phyloP scores from a whole-genome alignment of 2,888 invertebrate species.

The Thereva nobilitata region DNA sequence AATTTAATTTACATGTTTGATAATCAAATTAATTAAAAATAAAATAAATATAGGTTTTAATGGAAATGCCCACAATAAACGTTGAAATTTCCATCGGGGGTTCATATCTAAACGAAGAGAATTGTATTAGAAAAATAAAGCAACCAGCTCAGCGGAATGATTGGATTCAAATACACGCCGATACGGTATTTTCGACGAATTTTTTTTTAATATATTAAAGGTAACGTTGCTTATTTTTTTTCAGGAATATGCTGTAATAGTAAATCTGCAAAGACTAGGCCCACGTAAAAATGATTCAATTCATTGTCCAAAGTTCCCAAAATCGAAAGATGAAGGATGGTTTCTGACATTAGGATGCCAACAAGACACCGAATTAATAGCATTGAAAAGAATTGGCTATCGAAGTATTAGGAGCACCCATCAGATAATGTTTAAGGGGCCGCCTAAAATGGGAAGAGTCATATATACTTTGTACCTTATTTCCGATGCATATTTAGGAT shows the following conservation, averaged over 20 bases:
- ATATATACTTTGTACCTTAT: constrained; percentile 81
- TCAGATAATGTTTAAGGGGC: constrained; percentile 67
- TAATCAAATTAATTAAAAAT: constrained; percentile 37
- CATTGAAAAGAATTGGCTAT: constrained; percentile 75
- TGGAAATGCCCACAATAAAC: constrained; percentile 68
- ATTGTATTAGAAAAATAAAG: constrained; percentile 48
- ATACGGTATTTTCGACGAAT: constrained; percentile 60
- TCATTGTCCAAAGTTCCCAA: constrained; percentile 84
- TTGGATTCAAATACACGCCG: constrained; percentile 69
- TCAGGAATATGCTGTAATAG: constrained; percentile 71
- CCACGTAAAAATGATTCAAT: constrained; percentile 67
- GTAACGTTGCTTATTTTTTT: not conserved
- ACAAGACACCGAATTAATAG: constrained; percentile 72
- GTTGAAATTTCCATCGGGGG: constrained; percentile 65
- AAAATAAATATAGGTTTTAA: constrained; percentile 60
- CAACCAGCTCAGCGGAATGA: constrained; percentile 56
- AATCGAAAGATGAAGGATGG: constrained; percentile 96
- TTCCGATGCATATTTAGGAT: constrained; percentile 90
- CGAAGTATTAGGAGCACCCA: constrained; percentile 60
- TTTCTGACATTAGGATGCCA: constrained; percentile 81
- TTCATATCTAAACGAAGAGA: constrained; percentile 54
- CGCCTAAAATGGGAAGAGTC: constrained; percentile 70
- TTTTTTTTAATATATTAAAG: not conserved
- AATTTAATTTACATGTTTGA: constrained; percentile 40
- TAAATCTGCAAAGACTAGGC: constrained; percentile 63